Percentiles rank a stretch among this genome's conserved stretches.
Evolutionary conservation across 2,797 vertebrate species (phyloP).

Genomic region (Urophycis tenuis): DNA sequence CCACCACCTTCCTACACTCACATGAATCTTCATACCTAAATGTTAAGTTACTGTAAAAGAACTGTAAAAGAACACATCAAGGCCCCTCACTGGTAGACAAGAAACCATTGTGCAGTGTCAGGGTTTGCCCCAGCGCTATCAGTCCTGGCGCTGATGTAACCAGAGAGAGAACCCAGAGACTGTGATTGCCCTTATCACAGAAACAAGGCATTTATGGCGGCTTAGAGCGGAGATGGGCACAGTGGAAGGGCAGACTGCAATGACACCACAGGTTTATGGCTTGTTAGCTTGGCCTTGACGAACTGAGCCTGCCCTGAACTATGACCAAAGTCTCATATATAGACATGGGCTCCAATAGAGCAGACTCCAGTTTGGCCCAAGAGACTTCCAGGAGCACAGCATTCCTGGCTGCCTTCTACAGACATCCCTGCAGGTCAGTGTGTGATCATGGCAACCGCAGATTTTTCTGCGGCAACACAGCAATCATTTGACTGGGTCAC

Average conservation of each 20-base stretch:
- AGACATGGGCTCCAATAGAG: slow-evolving; percentile 14
- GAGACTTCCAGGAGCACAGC: slow-evolving; percentile 17
- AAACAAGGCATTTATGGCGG: background rate
- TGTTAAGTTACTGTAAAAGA: background rate
- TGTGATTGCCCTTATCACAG: background rate
- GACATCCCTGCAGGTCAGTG: background rate
- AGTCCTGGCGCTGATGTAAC: background rate
- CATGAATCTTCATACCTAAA: background rate
- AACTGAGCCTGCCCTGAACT: background rate
- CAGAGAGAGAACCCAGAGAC: background rate
- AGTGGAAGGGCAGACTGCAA: slow-evolving; percentile 5
- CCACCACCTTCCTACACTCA: background rate
- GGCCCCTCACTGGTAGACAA: background rate
- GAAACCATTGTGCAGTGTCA: background rate
- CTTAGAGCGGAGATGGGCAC: background rate
- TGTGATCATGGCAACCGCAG: background rate
- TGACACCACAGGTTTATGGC: slow-evolving; percentile 41
- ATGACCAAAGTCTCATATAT: slow-evolving; percentile 28
- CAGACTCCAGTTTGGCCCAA: slow-evolving; percentile 14
- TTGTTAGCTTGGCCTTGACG: slow-evolving; percentile 8
- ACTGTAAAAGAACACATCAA: background rate
- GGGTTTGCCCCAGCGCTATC: background rate
- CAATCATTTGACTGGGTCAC: background rate
- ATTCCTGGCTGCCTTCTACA: background rate
- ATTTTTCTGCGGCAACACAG: background rate